Percentiles rank a stretch among this genome's conserved stretches.
phyloP scores from a whole-genome alignment of 2,113 vertebrate genomes.

The Dasypus novemcinctus region DNA sequence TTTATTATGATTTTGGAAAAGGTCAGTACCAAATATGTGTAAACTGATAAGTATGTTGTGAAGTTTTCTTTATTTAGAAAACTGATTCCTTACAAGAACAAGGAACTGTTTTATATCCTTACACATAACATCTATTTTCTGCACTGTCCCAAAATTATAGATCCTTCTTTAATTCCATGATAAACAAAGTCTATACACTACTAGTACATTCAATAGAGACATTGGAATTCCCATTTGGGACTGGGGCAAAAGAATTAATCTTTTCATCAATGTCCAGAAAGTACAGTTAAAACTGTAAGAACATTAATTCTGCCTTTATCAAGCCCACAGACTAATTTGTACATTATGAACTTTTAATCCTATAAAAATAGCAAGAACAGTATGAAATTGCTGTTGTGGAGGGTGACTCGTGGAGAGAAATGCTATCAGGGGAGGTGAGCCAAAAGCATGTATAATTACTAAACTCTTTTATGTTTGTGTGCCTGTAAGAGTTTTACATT shows the following conservation, averaged over 20 bases:
- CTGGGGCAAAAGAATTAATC: background rate
- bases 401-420: background rate
- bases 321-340: background rate
- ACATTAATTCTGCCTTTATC: background rate
- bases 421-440: background rate
- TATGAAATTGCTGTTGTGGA: background rate
- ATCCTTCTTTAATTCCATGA: background rate
- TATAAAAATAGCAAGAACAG: background rate
- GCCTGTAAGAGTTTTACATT: background rate
- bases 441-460: background rate
- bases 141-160: background rate
- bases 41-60: background rate
- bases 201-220: constrained; percentile 24
- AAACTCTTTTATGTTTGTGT: background rate
- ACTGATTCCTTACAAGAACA: background rate
- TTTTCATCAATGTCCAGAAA: constrained; percentile 2
- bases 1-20: constrained; percentile 22
- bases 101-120: background rate
- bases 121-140: background rate
- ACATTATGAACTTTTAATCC: background rate
- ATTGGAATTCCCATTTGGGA: background rate
- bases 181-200: background rate
- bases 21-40: constrained; percentile 21
- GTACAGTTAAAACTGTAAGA: constrained; percentile 13
- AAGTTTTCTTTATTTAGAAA: constrained; percentile 51